These are phyloP conservation scores for Caerostris darwini DNA, from an alignment of 1,140 invertebrate species.

Conservation along the genomic window DNA sequence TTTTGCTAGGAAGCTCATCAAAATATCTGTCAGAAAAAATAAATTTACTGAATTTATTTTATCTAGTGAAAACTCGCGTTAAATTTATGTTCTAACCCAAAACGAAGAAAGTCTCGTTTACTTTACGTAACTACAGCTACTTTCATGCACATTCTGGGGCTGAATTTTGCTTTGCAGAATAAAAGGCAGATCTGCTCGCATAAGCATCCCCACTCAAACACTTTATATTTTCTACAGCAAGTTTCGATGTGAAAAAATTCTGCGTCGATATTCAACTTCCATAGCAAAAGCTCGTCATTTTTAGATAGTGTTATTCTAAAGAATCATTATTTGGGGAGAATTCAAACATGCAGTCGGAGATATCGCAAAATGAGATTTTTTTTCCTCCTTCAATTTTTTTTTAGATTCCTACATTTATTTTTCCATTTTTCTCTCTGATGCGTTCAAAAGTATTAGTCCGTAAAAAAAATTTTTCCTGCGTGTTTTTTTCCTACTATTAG, in stretches of 20 bases:
- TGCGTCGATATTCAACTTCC: background rate
- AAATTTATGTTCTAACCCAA: conserved; percentile 29
- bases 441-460: conserved; percentile 2
- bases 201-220: background rate
- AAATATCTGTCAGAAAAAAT: conserved; percentile 10
- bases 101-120: background rate
- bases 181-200: background rate
- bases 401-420: conserved; percentile 36
- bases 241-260: background rate
- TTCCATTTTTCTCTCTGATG: conserved; percentile 24
- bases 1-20: background rate
- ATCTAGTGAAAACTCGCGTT: background rate
- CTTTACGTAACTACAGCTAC: background rate
- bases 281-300: conserved; percentile 10
- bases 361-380: conserved; percentile 43
- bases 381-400: background rate
- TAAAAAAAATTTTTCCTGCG: background rate
- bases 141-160: background rate
- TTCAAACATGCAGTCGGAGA: conserved; percentile 52
- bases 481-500: background rate
- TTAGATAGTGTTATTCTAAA: background rate
- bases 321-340: conserved; percentile 17
- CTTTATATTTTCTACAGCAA: background rate
- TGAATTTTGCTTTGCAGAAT: background rate
- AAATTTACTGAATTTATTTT: background rate